A percentile compares a stretch with the other conserved stretches of the same genome.
Conservation (phyloP, 1,140 invertebrate species). For the Apis cerana region DNA sequence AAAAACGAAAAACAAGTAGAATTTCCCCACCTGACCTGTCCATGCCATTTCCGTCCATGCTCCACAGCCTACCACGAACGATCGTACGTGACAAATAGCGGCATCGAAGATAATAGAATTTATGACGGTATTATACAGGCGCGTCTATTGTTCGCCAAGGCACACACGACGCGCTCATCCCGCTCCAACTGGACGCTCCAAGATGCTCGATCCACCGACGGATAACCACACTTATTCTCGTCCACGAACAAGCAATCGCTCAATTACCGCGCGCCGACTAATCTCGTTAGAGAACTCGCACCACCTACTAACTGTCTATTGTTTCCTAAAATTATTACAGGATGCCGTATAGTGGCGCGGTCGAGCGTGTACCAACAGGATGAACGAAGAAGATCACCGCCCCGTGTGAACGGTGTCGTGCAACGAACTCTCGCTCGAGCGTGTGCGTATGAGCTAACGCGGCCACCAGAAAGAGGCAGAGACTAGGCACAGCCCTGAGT, state of each 20-base stretch:
- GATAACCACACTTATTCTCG: conserved; percentile 39
- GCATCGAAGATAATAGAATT: conserved; percentile 60
- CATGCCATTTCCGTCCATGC: not conserved
- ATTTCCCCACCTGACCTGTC: not conserved
- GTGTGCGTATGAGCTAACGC: not conserved
- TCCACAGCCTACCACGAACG: not conserved
- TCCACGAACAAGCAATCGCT: conserved; percentile 44
- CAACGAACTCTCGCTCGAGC: not conserved
- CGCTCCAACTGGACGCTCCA: conserved; percentile 8
- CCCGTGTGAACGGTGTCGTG: not conserved
- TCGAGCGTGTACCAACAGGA: not conserved
- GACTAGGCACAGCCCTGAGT: conserved; percentile 67
- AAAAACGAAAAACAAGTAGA: no score
- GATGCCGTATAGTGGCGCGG: not conserved
- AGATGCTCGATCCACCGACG: conserved; percentile 17
- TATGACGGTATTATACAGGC: conserved; percentile 52
- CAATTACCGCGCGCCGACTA: conserved; percentile 55
- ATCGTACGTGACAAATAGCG: conserved; percentile 55
- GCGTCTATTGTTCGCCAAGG: conserved; percentile 50
- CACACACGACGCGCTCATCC: not conserved
- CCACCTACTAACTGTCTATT: conserved; percentile 40
- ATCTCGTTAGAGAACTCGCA: conserved; percentile 50
- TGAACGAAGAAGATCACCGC: not conserved
- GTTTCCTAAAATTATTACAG: conserved; percentile 41
- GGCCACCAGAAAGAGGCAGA: not conserved